Evolutionary conservation across 2,113 vertebrate species (phyloP).

Genomic region (Falco punctatus): DNA sequence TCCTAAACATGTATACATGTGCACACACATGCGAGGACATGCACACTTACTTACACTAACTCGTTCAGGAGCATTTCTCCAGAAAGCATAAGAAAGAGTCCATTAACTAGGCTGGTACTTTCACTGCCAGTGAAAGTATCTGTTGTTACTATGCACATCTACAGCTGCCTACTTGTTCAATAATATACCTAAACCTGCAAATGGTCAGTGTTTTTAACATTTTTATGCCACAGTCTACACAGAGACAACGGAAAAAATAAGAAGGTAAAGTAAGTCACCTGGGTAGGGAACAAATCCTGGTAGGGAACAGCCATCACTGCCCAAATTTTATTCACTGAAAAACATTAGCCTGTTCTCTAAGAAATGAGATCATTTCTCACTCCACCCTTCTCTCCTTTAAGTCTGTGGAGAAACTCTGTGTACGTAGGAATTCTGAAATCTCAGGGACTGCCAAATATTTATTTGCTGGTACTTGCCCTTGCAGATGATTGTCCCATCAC

Average conservation of each 20-base stretch:
- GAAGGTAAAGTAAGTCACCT: background rate
- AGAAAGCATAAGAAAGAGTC: background rate
- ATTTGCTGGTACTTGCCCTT: background rate
- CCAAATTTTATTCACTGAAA: background rate
- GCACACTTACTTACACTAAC: fast-evolving
- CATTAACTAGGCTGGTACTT: background rate
- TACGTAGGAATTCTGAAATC: background rate
- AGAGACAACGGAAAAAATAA: background rate
- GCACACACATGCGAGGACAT: fast-evolving
- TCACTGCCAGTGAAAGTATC: background rate
- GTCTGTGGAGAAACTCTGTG: background rate
- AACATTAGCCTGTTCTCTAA: background rate
- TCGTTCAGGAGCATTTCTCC: background rate
- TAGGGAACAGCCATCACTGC: background rate
- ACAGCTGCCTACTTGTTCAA: background rate
- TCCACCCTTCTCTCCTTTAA: background rate
- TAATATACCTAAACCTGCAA: background rate
- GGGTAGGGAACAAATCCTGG: background rate
- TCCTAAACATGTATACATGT: background rate
- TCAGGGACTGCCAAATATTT: background rate
- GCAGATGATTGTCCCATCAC: background rate
- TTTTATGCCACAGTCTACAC: background rate
- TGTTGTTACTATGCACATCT: background rate
- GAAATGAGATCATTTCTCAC: background rate
- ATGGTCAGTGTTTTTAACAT: background rate